Base-by-base conservation (phyloP, 2,797 vertebrate genomes). In the Pogonophryne albipinna region DNA sequence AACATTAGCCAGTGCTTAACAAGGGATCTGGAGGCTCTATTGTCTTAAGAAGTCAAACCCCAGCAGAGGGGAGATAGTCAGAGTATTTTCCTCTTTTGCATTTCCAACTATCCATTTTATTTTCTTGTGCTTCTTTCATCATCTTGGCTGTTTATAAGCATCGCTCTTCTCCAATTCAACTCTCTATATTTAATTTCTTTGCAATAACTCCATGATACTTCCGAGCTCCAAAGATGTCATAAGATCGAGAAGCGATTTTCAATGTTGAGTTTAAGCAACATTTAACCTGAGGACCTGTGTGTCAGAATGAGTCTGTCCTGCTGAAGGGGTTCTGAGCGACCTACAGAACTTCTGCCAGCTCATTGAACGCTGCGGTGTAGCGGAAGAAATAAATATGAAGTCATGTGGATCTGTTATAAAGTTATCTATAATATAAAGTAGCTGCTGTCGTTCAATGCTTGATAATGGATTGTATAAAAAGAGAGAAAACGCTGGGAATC, bases 1-100 rank as follows among this genome's bases (percentile, higher is more conserved):
- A 90, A 46, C 75, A 84, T 53, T 69, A 80, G 82, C 78, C 79
- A 20, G 73, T 87, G 67, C 87, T 87, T 84, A 74, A 84, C 49
- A 84, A 79, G 67, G 85, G 86, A 87, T 92, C 74, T 67, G 20
- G 74, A 71, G 45, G 82, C 67, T 80, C 67, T 72, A 83, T 79
- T 45, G 5, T 84, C 61, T 78, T 12, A 20, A 66, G 67, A 47
- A 75, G 71, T 85, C 76, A 42, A 82, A 84, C 60, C 71, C 52
- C 83, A 52, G 71, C 52, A 16, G 83, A 86, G 64, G 20, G 19
- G 55, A 68, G 64, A 76, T 60, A 62, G 51, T 63, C 31, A 19
- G 50, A 42, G 47, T 17, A 11, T 72, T 65, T 69, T 55, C 50
- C 41, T 38, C 27, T 69, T 65, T 58, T 52, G 15, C 15, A 27